A percentile compares a stretch with the other conserved stretches of the same genome.
Conservation (phyloP, 2,113 vertebrate genomes). For the Tyto alba region DNA sequence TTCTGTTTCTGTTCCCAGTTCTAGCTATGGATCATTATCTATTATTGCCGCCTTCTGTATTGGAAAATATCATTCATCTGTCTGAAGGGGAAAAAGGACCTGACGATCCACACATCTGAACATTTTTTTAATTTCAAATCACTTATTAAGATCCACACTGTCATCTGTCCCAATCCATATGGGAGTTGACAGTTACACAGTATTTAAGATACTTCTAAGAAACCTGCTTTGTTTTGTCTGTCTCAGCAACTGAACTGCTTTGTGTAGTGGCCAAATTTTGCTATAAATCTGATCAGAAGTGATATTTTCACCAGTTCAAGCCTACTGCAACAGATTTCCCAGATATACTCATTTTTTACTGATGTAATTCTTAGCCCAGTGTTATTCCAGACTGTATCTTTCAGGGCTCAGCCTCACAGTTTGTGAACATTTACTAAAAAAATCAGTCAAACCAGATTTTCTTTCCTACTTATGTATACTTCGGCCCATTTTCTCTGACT, state of each 20-base stretch:
- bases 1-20: not conserved
- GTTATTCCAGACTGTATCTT: not conserved
- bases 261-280: not conserved
- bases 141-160: not conserved
- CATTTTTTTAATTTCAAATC: not conserved
- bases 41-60: not conserved
- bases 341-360: not conserved
- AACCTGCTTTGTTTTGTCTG: not conserved
- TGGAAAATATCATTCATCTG: not conserved
- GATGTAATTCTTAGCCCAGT: not conserved
- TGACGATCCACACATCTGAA: not conserved
- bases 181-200: not conserved
- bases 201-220: not conserved
- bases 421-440: not conserved
- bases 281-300: not conserved
- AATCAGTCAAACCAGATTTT: not conserved
- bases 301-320: not conserved
- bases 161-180: not conserved
- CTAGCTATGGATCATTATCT: not conserved
- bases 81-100: not conserved
- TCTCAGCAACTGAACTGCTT: not conserved
- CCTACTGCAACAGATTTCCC: not conserved
- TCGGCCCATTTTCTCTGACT: not conserved
- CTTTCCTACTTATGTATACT: not conserved
- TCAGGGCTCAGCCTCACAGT: rapidly evolving